phyloP scores from a whole-genome alignment of 2,888 invertebrate genomes.

The Andrena hattorfiana region DNA sequence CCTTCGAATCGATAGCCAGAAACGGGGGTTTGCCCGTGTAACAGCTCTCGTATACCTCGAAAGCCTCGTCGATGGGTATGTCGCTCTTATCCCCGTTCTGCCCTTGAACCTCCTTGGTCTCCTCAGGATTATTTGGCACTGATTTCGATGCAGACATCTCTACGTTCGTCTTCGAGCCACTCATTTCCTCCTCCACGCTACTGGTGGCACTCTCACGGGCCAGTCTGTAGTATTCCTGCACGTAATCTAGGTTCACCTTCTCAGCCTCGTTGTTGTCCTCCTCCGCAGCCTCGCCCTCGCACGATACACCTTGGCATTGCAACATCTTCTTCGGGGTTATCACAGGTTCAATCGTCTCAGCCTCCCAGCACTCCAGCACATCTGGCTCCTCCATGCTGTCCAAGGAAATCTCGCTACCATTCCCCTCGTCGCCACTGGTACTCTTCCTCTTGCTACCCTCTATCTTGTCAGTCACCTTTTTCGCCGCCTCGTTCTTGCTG shows the following conservation, averaged over 20 bases:
- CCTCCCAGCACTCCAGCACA: slow-evolving; percentile 86
- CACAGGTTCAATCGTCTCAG: slow-evolving; percentile 80
- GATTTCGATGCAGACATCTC: slow-evolving; percentile 51
- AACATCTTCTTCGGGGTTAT: slow-evolving; percentile 71
- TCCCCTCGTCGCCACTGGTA: slow-evolving; percentile 58
- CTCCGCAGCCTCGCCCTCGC: slow-evolving; percentile 73
- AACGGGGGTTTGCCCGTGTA: slow-evolving; percentile 73
- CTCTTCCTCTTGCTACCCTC: slow-evolving; percentile 46
- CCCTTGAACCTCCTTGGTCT: slow-evolving; percentile 72
- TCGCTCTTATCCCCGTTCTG: slow-evolving; percentile 23
- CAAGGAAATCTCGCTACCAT: slow-evolving; percentile 66
- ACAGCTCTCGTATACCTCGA: slow-evolving; percentile 82
- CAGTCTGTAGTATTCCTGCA: slow-evolving; percentile 81
- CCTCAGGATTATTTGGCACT: slow-evolving; percentile 75
- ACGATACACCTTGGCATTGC: slow-evolving; percentile 65
- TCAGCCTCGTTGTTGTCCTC: slow-evolving; percentile 68
- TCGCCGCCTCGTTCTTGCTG: slow-evolving; percentile 7
- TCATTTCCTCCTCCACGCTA: slow-evolving; percentile 68
- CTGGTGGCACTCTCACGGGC: slow-evolving; percentile 74
- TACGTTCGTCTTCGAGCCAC: slow-evolving; percentile 45
- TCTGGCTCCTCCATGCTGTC: slow-evolving; percentile 84
- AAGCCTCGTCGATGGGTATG: slow-evolving; percentile 81
- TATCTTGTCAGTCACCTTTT: slow-evolving; percentile 2
- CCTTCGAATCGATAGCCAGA: slow-evolving; percentile 63
- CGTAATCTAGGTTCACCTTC: slow-evolving; percentile 75